Conservation (phyloP, 2,888 invertebrate genomes). For the Caenorhabditis sp. region DNA sequence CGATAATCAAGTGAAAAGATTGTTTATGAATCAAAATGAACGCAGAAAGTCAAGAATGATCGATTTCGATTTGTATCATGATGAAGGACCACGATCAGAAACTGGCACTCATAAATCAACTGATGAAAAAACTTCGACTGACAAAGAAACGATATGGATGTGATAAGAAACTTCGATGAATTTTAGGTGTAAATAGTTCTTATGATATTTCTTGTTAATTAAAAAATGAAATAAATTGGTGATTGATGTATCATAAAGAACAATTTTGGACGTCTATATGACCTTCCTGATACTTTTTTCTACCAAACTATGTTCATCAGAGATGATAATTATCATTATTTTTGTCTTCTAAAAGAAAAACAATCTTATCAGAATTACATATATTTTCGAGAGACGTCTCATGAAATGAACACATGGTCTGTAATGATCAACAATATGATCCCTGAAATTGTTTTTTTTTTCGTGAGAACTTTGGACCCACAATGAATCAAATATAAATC, state of each 20-base stretch:
- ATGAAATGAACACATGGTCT: too few relatives aligned
- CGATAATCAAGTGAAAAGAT: constrained; percentile 18
- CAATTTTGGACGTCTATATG: neutral
- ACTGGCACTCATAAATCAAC: constrained; percentile 20
- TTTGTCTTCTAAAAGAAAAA: too few relatives aligned
- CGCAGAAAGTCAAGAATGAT: constrained; percentile 38
- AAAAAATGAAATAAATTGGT: neutral
- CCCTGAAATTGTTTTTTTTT: too few relatives aligned
- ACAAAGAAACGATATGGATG: constrained; percentile 7
- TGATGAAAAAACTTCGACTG: constrained; percentile 19
- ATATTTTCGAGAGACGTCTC: too few relatives aligned
- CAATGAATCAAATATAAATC: too few relatives aligned
- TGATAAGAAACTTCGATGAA: neutral
- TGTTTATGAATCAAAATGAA: constrained; percentile 28
- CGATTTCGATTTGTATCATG: constrained; percentile 11
- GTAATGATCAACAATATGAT: too few relatives aligned
- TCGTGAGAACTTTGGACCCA: too few relatives aligned
- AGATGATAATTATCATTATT: too few relatives aligned
- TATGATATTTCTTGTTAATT: neutral
- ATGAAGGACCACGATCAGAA: constrained; percentile 1
- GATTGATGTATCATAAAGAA: neutral
- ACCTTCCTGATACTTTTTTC: too few relatives aligned
- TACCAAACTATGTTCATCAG: too few relatives aligned
- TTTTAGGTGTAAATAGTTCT: neutral
- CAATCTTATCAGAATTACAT: too few relatives aligned